Percentiles rank a stretch among this genome's conserved stretches.
phyloP scores from a whole-genome alignment of 1,140 invertebrate species.

The Bombus consobrinus region DNA sequence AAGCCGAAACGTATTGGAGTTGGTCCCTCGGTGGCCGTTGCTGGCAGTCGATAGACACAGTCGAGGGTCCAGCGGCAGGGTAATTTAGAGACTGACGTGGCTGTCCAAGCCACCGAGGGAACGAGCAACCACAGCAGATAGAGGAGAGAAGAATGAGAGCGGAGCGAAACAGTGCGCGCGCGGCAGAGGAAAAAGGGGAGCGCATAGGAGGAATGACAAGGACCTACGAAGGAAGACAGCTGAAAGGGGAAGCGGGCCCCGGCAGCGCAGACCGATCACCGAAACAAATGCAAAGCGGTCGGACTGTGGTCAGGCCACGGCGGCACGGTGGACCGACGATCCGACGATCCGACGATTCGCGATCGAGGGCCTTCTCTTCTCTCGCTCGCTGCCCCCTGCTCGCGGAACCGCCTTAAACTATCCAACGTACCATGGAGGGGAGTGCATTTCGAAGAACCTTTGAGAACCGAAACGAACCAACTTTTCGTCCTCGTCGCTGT shows the following conservation, averaged over 20 bases:
- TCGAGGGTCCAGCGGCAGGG: conserved; percentile 50
- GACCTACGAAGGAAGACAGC: conserved; percentile 70
- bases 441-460: neutral
- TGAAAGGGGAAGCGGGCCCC: conserved; percentile 73
- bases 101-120: conserved; percentile 61
- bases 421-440: conserved; percentile 69
- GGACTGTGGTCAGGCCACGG: conserved; percentile 35
- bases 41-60: conserved; percentile 47
- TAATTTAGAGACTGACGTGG: conserved; percentile 77
- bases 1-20: conserved; percentile 70
- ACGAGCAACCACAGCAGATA: conserved; percentile 41
- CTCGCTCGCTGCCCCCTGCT: conserved; percentile 58
- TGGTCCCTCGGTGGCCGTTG: conserved; percentile 54
- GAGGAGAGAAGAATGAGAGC: conserved; percentile 58
- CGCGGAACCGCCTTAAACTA: conserved; percentile 76
- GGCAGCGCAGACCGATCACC: conserved; percentile 64
- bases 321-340: neutral
- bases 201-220: conserved; percentile 52
- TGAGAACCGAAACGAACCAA: conserved; percentile 67
- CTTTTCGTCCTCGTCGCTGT: conserved; percentile 58
- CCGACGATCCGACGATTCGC: conserved; percentile 48
- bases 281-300: conserved; percentile 80
- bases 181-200: conserved; percentile 54
- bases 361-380: conserved; percentile 57
- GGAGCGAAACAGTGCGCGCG: conserved; percentile 36